phyloP scores from a whole-genome alignment of 2,797 vertebrate species.

The Nyctibius grandis region DNA sequence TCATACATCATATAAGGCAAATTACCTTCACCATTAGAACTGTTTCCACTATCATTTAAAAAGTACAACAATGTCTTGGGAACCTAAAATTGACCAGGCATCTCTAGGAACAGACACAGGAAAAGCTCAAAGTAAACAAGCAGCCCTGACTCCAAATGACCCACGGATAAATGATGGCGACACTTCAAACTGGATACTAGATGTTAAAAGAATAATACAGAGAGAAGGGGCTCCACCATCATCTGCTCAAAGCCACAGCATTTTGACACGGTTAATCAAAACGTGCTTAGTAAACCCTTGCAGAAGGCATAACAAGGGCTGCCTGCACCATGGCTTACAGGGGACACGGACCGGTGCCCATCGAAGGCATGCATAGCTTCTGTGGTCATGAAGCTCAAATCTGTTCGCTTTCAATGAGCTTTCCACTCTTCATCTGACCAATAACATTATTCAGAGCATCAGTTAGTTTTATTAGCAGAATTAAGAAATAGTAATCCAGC shows the following conservation, averaged over 20 bases:
- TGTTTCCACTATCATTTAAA: neutral
- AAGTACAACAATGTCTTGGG: neutral
- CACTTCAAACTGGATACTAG: neutral
- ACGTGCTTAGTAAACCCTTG: neutral
- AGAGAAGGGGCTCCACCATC: neutral
- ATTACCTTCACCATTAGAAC: neutral
- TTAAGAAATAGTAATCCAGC: neutral
- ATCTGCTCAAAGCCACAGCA: neutral
- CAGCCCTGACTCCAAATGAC: neutral
- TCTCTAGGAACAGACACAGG: neutral
- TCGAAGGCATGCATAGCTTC: neutral
- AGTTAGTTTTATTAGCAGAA: neutral
- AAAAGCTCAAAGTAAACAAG: neutral
- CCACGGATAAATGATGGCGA: neutral
- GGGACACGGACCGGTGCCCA: accelerated
- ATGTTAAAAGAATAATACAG: neutral
- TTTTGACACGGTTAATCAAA: neutral
- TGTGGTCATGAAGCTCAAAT: neutral
- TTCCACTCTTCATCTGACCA: neutral
- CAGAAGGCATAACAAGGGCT: neutral
- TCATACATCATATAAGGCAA: neutral
- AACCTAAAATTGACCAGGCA: neutral
- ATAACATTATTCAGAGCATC: accelerated
- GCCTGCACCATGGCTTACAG: too few relatives aligned
- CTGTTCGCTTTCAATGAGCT: neutral